Evolutionary conservation across 2,113 vertebrate genomes (phyloP), one percentile per base, ranked within the genome.

Genomic region (Ondatra zibethicus): DNA sequence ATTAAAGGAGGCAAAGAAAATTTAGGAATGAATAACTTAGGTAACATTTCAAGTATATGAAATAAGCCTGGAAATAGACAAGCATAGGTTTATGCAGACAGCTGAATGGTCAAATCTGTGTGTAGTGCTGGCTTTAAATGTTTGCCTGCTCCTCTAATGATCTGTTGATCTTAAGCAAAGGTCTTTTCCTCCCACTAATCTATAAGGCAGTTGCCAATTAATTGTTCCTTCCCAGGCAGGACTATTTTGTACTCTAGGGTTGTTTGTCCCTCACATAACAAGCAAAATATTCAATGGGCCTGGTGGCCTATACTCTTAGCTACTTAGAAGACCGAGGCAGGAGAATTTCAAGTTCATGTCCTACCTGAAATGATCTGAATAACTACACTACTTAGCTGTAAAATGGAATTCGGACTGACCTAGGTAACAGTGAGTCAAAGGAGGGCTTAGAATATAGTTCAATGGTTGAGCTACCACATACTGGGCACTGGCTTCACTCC

Each of bases 231-330:
- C 39, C 84, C 78, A 47, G 55, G 45, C 50, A 94, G 47, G 14
- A 65, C 50, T 93, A 72, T 29, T 72, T 63, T 81, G 39, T 76
- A 29, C 10, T 45, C 12, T 93, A 82, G 93, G 47, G 92, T 50
- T 89, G 3, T 85, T 50, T 70, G 36, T 77, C 61, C 39, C 23
- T 27, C 88, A 82, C 45, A 73, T 93, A 92, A 19, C 76, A 88
- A 84, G 65, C 87, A 78, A 94, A 92, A 95, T 7, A 16, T 81
- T 94, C 9, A 66, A 78, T 89, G 82, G n/a, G 52, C 50, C 42
- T 47, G 27, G n/a, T 75, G 72, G n/a, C n/a, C 36, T 72, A 19
- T 77, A 50, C 13, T 76, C 75, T 47, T 47, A 47, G 75, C 13
- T 77, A 77, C 2, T 16, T 45, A 50, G 12, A 31, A 77, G 66